phyloP scores from a whole-genome alignment of 2,797 vertebrate species.

The Tenualosa thibaudeaui region DNA sequence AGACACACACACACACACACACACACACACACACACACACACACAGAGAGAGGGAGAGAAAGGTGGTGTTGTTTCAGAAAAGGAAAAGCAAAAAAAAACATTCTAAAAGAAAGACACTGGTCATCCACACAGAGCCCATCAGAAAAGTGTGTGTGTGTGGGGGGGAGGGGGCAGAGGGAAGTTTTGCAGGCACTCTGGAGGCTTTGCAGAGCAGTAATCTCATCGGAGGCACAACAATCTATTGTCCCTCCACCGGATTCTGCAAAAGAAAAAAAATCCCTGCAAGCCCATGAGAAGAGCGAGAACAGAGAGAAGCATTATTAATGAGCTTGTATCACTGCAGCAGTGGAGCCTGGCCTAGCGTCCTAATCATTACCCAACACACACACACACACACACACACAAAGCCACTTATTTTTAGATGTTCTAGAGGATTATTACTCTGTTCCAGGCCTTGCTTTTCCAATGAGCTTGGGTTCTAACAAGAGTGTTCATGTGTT shows the following conservation, averaged over 20 bases:
- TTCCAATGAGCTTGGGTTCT: conserved; percentile 5
- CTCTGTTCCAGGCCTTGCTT: not conserved
- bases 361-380: conserved; percentile 54
- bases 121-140: not conserved
- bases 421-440: conserved; percentile 53
- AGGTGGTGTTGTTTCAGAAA: not conserved
- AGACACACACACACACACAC: no score
- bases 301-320: conserved; percentile 72
- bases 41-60: not conserved
- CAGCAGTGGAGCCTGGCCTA: conserved; percentile 58
- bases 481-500: conserved; percentile 25
- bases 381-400: no score
- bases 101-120: not conserved
- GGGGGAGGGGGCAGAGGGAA: conserved; percentile 16
- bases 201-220: conserved; percentile 57
- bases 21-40: no score
- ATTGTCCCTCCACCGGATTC: conserved; percentile 70
- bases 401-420: conserved; percentile 76
- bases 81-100: not conserved
- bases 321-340: conserved; percentile 60
- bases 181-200: not conserved
- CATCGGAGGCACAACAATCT: conserved; percentile 66
- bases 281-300: conserved; percentile 50
- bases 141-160: not conserved
- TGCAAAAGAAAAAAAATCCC: conserved; percentile 65